Base-by-base conservation (phyloP, 1,140 invertebrate genomes). In the Samia ricini region DNA sequence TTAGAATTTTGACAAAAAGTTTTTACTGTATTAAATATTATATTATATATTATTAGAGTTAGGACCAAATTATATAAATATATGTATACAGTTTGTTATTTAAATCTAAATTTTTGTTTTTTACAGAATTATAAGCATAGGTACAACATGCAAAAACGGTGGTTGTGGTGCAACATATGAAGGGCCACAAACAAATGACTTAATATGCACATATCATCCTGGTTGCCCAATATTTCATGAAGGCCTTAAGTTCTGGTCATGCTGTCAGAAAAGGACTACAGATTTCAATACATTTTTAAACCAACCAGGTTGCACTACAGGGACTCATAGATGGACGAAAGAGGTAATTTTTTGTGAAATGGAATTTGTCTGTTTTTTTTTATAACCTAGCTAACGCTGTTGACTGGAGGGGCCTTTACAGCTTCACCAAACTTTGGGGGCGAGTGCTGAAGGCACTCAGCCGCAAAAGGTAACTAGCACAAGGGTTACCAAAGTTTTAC, bases 241-340 rank as follows among this genome's bases (percentile, higher is more conserved):
- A 92, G 99, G 98, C 0, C 92, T 99, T 83, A 99, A 99, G 89
- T 99, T 95, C 88, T 99, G 98, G 98, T 96, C 97, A 0, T 99
- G 99, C 81, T 99, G 98, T 79, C 93, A 96, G 69, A 96, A 96
- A 75, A 95, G 95, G 76, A 99, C 98, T 1, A 95, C 97, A 10
- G 98, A 99, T 83, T 99, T 99, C 87, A 93, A 96, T 60, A 93
- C 92, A 12, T 99, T 99, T 83, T 91, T 99, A 24, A 95, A 95
- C 52, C 98, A 99, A 92, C 93, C 93, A 50, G 95, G 95, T 0
- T 99, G 99, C 88, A 92, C 92, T 15, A 92, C 92, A 61, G 98
- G 97, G 3, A 91, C 91, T 63, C 99, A 99, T 91, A 85, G 94
- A 54, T 99, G 98, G 98, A 91, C 93, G 57, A 96, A 97, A 81